Conservation (phyloP, 2,888 invertebrate genomes). For the Drosophila sordidula region DNA sequence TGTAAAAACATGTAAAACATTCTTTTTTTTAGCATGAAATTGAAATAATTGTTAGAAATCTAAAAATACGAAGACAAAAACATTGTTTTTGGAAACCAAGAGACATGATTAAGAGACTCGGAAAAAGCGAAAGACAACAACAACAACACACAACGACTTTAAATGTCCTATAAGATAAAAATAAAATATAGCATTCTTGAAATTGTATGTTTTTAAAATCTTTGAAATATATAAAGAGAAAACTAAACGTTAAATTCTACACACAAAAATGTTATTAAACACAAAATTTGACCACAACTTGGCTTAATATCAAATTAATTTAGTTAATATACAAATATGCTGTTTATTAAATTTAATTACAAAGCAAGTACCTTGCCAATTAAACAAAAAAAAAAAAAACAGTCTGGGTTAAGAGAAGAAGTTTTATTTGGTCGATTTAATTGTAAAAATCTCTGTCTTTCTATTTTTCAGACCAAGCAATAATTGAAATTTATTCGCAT, state of each 20-base stretch:
- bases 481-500: conserved; percentile 36
- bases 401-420: conserved; percentile 5
- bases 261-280: neutral
- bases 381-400: conserved; percentile 1
- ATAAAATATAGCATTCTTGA: no score
- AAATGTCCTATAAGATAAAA: no score
- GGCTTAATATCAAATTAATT: conserved; percentile 51
- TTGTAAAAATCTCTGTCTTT: neutral
- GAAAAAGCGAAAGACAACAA: neutral
- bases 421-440: conserved; percentile 5
- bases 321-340: conserved; percentile 29
- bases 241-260: neutral
- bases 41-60: conserved; percentile 1
- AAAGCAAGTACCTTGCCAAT: conserved; percentile 7
- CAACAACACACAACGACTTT: neutral
- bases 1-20: neutral
- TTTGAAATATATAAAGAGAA: no score
- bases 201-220: no score
- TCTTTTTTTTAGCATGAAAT: neutral
- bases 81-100: neutral
- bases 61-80: neutral
- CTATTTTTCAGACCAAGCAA: neutral
- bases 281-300: neutral
- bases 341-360: conserved; percentile 45
- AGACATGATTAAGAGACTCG: neutral